Conservation (phyloP, 2,888 invertebrate genomes). For the Drosophila niveifrons region DNA sequence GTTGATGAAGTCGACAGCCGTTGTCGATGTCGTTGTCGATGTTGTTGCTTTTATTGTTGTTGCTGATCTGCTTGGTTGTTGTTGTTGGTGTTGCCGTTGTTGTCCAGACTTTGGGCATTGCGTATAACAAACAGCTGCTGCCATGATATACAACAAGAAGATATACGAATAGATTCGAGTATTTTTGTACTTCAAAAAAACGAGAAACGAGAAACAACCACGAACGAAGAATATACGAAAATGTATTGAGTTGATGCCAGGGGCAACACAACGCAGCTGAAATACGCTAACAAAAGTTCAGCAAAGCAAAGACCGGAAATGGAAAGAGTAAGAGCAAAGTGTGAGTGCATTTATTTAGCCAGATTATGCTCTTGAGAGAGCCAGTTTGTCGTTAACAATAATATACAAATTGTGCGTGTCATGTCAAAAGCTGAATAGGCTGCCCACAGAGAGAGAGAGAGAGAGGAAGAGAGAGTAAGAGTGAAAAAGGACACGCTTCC, state of each 20-base stretch:
- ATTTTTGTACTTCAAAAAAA: constrained; percentile 59
- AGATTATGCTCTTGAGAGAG: constrained; percentile 2
- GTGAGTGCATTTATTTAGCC: neutral
- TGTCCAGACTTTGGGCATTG: constrained; percentile 27
- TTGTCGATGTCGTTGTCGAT: constrained; percentile 26
- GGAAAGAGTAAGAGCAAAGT: neutral
- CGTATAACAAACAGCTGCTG: constrained; percentile 65
- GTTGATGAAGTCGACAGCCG: constrained; percentile 70
- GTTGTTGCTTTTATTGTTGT: constrained; percentile 15
- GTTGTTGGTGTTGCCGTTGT: neutral
- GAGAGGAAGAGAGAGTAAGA: neutral
- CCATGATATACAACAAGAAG: constrained; percentile 37
- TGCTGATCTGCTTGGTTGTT: neutral
- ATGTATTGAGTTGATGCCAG: neutral
- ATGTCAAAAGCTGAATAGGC: neutral
- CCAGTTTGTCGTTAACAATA: neutral
- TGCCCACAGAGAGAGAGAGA: neutral
- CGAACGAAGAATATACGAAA: neutral
- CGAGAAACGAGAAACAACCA: constrained; percentile 8
- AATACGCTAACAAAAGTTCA: constrained; percentile 27
- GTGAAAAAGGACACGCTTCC: neutral
- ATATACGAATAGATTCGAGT: constrained; percentile 50
- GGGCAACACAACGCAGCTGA: constrained; percentile 15
- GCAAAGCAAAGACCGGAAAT: neutral
- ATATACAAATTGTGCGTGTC: neutral